Percentiles rank a stretch among this genome's conserved stretches.
These are phyloP conservation scores for Leptarthrus brevirostris DNA, from an alignment of 2,888 invertebrate genomes.

Conservation along the genomic window DNA sequence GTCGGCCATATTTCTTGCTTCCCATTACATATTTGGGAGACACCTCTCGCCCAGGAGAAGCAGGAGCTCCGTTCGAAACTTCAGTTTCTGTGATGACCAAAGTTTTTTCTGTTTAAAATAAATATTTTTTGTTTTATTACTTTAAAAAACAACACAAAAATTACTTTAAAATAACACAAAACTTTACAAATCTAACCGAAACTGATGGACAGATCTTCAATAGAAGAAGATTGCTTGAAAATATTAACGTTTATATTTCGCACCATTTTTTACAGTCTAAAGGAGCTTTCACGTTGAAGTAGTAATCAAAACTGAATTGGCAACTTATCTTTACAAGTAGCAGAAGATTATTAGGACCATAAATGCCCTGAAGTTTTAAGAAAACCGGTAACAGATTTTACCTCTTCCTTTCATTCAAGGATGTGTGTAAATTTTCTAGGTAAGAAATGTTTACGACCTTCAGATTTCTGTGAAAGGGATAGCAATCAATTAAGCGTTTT, in stretches of 20 bases:
- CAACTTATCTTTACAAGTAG: no score
- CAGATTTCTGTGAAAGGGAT: no score
- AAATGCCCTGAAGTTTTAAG: no score
- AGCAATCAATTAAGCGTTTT: no score
- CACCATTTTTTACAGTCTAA: not conserved
- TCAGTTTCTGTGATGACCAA: slow-evolving; percentile 60
- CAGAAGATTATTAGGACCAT: no score
- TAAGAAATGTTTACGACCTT: no score
- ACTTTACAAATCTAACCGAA: slow-evolving; percentile 36
- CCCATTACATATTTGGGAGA: slow-evolving; percentile 80
- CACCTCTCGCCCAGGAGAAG: slow-evolving; percentile 76
- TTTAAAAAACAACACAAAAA: slow-evolving; percentile 7
- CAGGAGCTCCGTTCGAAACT: slow-evolving; percentile 64
- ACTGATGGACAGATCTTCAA: slow-evolving; percentile 17
- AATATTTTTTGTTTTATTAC: not conserved
- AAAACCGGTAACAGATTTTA: no score
- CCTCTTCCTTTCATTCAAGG: no score
- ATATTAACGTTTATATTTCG: not conserved
- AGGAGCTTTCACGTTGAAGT: no score
- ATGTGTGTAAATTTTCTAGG: no score
- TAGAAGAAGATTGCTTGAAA: not conserved
- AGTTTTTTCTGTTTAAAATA: slow-evolving; percentile 58
- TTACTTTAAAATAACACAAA: no score
- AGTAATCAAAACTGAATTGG: no score
- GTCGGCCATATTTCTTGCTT: slow-evolving; percentile 80